Evolutionary conservation across 2,888 invertebrate species (phyloP).

Genomic region (Parthenolecanium corni): DNA sequence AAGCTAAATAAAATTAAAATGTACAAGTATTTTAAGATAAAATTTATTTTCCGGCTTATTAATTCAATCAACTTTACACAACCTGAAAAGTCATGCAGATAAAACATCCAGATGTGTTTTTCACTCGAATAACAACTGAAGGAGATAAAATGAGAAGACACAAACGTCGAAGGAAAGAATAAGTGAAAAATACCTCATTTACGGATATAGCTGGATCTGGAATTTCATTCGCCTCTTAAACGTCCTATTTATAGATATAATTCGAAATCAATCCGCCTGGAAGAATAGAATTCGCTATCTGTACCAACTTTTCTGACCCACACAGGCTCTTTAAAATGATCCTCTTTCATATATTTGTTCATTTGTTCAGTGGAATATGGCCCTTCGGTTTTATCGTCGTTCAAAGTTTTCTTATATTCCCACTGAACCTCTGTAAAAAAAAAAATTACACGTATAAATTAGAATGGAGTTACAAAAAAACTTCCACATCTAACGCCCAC

Average conservation of each 20-base stretch:
- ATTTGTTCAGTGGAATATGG: slow-evolving; percentile 78
- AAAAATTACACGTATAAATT: not conserved
- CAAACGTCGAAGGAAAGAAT: too few relatives aligned
- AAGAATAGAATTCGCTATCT: slow-evolving; percentile 66
- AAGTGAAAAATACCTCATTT: too few relatives aligned
- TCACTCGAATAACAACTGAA: not conserved
- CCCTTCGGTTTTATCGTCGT: slow-evolving; percentile 63
- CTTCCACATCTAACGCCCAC: not conserved
- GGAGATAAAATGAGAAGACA: too few relatives aligned
- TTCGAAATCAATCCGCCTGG: slow-evolving; percentile 86
- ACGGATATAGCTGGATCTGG: too few relatives aligned
- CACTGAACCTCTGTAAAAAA: slow-evolving; percentile 55
- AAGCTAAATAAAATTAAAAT: too few relatives aligned
- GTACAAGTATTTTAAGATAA: too few relatives aligned
- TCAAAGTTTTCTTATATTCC: slow-evolving; percentile 84
- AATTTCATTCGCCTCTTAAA: not conserved
- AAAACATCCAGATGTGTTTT: too few relatives aligned
- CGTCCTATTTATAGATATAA: slow-evolving; percentile 56
- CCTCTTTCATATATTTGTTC: slow-evolving; percentile 77
- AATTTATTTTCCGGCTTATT: not conserved
- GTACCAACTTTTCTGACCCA: slow-evolving; percentile 72
- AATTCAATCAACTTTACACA: not conserved
- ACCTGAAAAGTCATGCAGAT: not conserved
- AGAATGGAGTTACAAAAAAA: not conserved
- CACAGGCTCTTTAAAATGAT: slow-evolving; percentile 72